Percentiles rank a stretch among this genome's conserved stretches.
These are phyloP conservation scores for Nemurella pictetii DNA, from an alignment of 2,888 invertebrate species.

Conservation along the genomic window DNA sequence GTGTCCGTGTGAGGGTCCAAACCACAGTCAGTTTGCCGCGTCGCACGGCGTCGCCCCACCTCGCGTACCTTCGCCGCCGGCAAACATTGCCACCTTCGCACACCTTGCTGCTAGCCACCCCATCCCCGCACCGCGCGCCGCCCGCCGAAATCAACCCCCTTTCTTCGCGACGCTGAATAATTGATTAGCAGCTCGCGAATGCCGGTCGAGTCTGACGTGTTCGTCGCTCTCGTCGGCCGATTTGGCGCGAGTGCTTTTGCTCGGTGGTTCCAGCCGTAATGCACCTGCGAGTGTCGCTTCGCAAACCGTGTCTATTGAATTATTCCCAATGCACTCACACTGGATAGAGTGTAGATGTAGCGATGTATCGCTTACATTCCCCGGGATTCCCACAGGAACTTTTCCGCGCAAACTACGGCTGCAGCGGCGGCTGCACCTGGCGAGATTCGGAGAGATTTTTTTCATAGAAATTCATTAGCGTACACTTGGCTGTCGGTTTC, in stretches of 20 bases:
- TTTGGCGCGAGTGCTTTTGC: not conserved
- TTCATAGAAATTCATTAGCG: not conserved
- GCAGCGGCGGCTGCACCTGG: not conserved
- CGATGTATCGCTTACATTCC: conserved; percentile 37
- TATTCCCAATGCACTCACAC: conserved; percentile 37
- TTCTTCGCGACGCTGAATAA: no score
- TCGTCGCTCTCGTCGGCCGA: no score
- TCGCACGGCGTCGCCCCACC: not conserved
- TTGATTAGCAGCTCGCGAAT: no score
- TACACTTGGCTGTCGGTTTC: not conserved
- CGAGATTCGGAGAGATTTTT: not conserved
- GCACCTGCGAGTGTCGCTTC: conserved; percentile 27
- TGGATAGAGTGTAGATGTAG: conserved; percentile 34
- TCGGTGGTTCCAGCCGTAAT: not conserved
- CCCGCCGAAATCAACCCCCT: not conserved
- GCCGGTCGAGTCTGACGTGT: no score
- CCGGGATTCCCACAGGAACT: conserved; percentile 36
- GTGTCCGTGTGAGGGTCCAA: conserved; percentile 37
- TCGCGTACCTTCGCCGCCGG: conserved; percentile 2
- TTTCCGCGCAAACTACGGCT: conserved; percentile 19
- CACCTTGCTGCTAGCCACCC: not conserved
- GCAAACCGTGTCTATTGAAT: conserved; percentile 32
- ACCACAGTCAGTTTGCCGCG: conserved; percentile 35
- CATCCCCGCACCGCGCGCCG: not conserved
- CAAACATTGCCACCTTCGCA: not conserved